Conservation (phyloP, 2,113 vertebrate genomes). For the Balaenoptera acutorostrata region DNA sequence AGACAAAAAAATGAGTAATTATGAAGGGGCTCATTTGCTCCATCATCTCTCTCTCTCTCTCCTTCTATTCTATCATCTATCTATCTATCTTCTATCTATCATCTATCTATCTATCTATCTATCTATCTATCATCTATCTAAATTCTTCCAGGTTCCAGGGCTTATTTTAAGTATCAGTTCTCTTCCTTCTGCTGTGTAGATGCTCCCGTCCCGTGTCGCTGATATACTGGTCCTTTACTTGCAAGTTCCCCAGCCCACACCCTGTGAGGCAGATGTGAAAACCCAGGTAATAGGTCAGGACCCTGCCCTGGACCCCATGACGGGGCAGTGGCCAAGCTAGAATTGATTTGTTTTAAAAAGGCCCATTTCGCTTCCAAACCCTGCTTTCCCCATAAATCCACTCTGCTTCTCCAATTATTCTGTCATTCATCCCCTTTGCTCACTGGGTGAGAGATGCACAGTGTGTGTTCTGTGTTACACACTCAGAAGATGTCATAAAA, state of each 20-base stretch:
- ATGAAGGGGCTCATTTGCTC: not conserved
- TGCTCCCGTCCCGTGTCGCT: rapidly evolving
- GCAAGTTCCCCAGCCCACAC: not conserved
- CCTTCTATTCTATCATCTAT: not conserved
- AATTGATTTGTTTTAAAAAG: not conserved
- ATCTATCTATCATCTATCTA: not conserved
- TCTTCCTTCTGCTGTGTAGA: not conserved
- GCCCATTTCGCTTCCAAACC: not conserved
- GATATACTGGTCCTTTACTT: not conserved
- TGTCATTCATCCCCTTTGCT: rapidly evolving
- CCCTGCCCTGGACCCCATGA: not conserved
- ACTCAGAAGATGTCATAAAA: rapidly evolving
- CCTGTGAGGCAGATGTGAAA: not conserved
- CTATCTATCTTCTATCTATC: too few species aligned
- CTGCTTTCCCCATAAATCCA: rapidly evolving
- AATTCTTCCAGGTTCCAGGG: not conserved
- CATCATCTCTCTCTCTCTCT: not conserved
- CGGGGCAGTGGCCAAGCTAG: not conserved
- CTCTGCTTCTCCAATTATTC: not conserved
- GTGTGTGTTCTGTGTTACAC: rapidly evolving
- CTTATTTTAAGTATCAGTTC: not conserved
- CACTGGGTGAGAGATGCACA: rapidly evolving
- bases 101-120: not conserved
- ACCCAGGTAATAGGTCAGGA: not conserved
- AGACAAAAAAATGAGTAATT: not conserved